phyloP scores from a whole-genome alignment of 2,797 vertebrate species.

The Brachyrhaphis roseni region DNA sequence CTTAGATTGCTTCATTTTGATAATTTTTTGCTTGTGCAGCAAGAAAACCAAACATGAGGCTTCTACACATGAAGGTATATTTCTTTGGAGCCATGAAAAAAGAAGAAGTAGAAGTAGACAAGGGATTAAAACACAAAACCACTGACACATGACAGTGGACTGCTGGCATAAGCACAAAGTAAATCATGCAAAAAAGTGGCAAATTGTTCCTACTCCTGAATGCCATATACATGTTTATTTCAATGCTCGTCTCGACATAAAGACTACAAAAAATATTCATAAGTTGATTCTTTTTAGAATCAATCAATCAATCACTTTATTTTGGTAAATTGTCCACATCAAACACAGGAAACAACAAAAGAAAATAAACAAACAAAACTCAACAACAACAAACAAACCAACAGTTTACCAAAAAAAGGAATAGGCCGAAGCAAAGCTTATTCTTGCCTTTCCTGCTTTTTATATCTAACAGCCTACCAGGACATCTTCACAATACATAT shows the following conservation, averaged over 20 bases:
- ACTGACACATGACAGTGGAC: neutral
- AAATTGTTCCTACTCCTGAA: neutral
- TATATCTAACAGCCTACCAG: too few species aligned
- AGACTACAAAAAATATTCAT: neutral
- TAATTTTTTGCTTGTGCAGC: neutral
- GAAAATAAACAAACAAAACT: too few species aligned
- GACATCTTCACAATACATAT: too few species aligned
- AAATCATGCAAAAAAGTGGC: neutral
- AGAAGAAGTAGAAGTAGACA: conserved; percentile 12
- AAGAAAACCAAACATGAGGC: conserved; percentile 7
- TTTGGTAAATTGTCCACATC: too few species aligned
- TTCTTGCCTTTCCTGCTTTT: too few species aligned
- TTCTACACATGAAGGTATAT: neutral
- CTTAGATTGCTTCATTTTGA: neutral
- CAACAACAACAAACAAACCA: too few species aligned
- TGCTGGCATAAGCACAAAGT: conserved; percentile 13
- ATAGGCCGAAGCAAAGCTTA: too few species aligned
- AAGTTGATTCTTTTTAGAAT: neutral
- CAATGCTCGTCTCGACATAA: neutral
- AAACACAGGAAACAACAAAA: too few species aligned
- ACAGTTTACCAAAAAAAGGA: too few species aligned
- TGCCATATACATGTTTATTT: neutral
- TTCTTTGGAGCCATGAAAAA: neutral
- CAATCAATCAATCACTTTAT: too few species aligned
- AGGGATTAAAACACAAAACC: conserved; percentile 16